Base-by-base conservation (phyloP, 2,888 invertebrate species). In the Polyommatus icarus region DNA sequence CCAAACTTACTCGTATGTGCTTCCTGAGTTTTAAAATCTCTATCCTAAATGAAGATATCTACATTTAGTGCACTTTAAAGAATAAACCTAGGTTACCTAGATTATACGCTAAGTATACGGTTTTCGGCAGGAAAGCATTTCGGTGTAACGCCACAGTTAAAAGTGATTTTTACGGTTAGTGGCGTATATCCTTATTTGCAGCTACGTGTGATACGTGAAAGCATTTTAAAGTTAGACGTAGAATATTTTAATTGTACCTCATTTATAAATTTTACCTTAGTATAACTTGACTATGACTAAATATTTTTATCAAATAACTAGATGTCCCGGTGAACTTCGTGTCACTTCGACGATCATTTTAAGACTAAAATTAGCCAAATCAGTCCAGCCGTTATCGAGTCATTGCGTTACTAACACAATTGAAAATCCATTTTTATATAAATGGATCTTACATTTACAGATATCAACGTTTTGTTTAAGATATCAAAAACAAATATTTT, bases 101-200 rank as follows among this genome's bases (percentile, higher is more conserved):
- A 59, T 78, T 72, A 75, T 84, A 84, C 84, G 81, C 80, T 84
- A 83, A 85, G 84, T 86, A 85, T 84, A 84, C 85, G 87, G 87
- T 87, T 87, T 83, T 84, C 84, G 81, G 81, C 82, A 84, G 84
- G 86, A 88, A 91, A 88, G 92, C 89, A 83, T 93, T 93, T 91
- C 90, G 86, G 83, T 93, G 93, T 93, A 87, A 67, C 84, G 79
- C 83, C 85, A 87, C 85, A 88, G 88, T 91, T 89, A 91, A 91
- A 88, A 89, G 89, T 88, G 87, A 87, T 89, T 91, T 92, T 93
- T 92, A 92, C 90, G 90, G 88, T 89, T 87, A 85, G 82, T 81
- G 80, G 78, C 86, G 85, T 91, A 87, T 87, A 90, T 91, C 87
- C 86, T 88, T 88, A 89, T 91, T 91, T 90, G 84, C 83, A 78